Evolutionary conservation across 2,113 vertebrate genomes (phyloP).

Genomic region (Recurvirostra avosetta): DNA sequence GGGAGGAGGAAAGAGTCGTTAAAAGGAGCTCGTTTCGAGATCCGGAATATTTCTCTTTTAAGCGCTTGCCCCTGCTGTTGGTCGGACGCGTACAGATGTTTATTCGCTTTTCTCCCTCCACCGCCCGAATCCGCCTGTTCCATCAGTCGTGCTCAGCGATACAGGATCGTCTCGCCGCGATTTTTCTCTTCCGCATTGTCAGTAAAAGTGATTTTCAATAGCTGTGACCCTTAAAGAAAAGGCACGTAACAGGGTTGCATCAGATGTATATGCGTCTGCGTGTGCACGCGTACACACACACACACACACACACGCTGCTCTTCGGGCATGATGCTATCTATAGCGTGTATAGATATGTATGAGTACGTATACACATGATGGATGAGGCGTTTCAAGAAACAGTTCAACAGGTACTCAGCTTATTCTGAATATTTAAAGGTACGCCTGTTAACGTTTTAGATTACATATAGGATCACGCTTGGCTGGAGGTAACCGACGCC

Average conservation of each 20-base stretch:
- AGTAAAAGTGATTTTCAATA: background rate
- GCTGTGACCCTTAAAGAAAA: conserved; percentile 7
- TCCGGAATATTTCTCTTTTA: background rate
- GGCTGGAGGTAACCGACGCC: background rate
- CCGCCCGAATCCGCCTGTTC: background rate
- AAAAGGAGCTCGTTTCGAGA: background rate
- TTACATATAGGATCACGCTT: background rate
- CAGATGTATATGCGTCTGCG: background rate
- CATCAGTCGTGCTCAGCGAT: background rate
- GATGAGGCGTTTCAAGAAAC: background rate
- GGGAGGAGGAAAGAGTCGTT: background rate
- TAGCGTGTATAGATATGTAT: background rate
- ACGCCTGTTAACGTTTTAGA: background rate
- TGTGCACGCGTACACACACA: background rate
- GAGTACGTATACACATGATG: background rate
- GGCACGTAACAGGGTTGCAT: background rate
- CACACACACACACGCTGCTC: background rate
- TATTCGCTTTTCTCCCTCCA: background rate
- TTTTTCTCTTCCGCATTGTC: background rate
- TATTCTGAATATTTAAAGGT: background rate
- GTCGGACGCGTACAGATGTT: background rate
- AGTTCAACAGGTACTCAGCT: conserved; percentile 20
- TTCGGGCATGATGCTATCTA: background rate
- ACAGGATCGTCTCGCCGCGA: background rate
- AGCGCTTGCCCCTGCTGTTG: background rate